Percentiles rank a stretch among this genome's conserved stretches.
These are phyloP conservation scores for Plecturocebus donacophilus DNA, from an alignment of 2,113 vertebrate genomes.

Conservation along the genomic window DNA sequence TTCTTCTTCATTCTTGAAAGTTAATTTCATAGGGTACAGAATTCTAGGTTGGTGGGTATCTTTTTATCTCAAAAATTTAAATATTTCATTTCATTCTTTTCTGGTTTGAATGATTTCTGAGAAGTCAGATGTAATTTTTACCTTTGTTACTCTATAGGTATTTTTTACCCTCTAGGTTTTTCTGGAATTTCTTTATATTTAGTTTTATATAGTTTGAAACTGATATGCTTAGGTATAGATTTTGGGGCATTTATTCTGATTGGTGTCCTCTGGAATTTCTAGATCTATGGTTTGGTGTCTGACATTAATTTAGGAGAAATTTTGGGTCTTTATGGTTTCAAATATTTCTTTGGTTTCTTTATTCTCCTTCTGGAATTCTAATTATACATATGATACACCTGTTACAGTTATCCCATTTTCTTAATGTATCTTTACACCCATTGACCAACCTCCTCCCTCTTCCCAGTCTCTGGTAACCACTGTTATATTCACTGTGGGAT, in stretches of 20 bases:
- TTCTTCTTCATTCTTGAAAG: background rate
- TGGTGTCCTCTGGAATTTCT: background rate
- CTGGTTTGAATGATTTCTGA: background rate
- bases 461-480: background rate
- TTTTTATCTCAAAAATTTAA: background rate
- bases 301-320: background rate
- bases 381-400: background rate
- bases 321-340: background rate
- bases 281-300: background rate
- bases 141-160: background rate
- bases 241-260: background rate
- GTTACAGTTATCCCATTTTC: background rate
- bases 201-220: background rate
- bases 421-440: background rate
- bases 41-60: background rate
- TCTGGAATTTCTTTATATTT: background rate
- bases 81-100: background rate
- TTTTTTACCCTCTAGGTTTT: background rate
- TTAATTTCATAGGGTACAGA: background rate
- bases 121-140: background rate
- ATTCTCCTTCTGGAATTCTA: background rate
- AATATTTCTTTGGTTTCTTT: background rate
- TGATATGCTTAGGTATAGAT: background rate
- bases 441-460: background rate
- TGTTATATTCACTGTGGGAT: background rate